Conservation (phyloP, 30 jellyfish, hydroid and myxozoan genomes). For the Chrysaora quinquecirrha region DNA sequence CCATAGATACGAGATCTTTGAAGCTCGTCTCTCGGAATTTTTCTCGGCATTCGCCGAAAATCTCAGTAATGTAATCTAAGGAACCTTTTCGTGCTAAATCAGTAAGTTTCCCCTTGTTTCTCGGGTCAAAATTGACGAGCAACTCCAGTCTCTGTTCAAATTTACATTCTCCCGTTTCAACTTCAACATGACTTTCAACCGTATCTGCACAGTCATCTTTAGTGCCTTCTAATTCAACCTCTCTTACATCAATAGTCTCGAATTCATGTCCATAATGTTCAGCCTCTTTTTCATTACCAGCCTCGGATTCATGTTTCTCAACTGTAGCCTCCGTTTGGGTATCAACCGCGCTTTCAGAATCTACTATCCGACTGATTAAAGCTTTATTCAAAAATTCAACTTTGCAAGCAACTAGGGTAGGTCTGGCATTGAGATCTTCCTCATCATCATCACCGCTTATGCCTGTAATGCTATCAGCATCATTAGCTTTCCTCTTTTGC, state of each 20-base stretch:
- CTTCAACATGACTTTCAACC: not conserved
- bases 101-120: slow-evolving; percentile 46
- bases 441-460: slow-evolving; percentile 24
- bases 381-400: slow-evolving; percentile 20
- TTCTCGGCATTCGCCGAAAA: slow-evolving; percentile 37
- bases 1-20: slow-evolving; percentile 68
- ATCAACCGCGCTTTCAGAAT: too few species aligned
- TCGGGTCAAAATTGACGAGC: slow-evolving; percentile 42
- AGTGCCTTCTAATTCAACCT: too few species aligned
- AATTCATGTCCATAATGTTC: not conserved
- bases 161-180: not conserved
- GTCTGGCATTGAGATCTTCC: slow-evolving; percentile 52
- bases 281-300: not conserved
- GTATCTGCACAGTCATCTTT: too few species aligned
- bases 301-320: not conserved
- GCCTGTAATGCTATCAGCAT: not conserved
- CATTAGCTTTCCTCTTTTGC: not conserved
- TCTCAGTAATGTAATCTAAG: slow-evolving; percentile 23
- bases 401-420: slow-evolving; percentile 56
- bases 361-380: too few species aligned
- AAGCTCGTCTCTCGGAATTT: slow-evolving; percentile 23
- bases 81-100: slow-evolving; percentile 1
- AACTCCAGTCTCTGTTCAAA: slow-evolving; percentile 6
- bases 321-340: too few species aligned
- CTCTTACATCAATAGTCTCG: too few species aligned